Evolutionary conservation across 2,113 vertebrate species (phyloP).

Genomic region (Cryptoleucopteryx plumbea): DNA sequence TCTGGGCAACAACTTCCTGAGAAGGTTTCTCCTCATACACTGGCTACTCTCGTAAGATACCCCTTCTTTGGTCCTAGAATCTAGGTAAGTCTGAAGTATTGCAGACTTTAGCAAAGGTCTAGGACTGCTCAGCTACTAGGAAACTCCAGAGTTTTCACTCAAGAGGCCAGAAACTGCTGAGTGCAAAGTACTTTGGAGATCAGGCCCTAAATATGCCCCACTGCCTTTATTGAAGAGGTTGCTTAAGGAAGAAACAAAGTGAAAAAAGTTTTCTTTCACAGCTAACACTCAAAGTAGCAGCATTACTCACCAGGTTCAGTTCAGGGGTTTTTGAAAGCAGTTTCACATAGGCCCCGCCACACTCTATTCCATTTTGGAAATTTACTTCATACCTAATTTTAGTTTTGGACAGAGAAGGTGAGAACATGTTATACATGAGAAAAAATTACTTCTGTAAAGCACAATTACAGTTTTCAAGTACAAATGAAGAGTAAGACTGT

Average conservation of each 20-base stretch:
- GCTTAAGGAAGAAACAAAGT: neutral
- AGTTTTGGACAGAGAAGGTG: constrained; percentile 21
- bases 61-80: neutral
- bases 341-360: constrained; percentile 95
- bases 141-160: neutral
- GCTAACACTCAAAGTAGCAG: neutral
- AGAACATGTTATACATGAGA: neutral
- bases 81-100: neutral
- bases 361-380: constrained; percentile 97
- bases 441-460: neutral
- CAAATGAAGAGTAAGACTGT: neutral
- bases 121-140: neutral
- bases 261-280: neutral
- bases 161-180: neutral
- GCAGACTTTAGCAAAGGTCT: neutral
- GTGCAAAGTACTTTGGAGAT: neutral
- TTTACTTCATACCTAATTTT: constrained; percentile 94
- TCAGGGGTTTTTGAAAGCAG: constrained; percentile 89
- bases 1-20: neutral
- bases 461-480: neutral
- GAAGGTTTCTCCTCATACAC: neutral
- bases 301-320: constrained; percentile 85
- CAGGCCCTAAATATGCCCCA: neutral
- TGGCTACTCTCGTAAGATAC: neutral
- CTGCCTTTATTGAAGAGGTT: neutral